Evolutionary conservation across 2,888 invertebrate species (phyloP).

Genomic region (Latrodectus elegans): DNA sequence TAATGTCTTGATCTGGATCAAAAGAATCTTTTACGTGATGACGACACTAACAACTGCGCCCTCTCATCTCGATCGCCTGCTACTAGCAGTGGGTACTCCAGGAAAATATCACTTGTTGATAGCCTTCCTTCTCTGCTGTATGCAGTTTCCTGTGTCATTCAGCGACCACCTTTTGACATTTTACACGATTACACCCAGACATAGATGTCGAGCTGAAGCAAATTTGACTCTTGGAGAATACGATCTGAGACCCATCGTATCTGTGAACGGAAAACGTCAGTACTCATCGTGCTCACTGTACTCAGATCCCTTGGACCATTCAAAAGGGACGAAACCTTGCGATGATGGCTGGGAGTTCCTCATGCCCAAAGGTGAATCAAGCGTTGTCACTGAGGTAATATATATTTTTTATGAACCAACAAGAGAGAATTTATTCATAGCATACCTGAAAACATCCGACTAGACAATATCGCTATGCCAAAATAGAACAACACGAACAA

Average conservation of each 20-base stretch:
- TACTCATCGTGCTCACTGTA: slow-evolving; percentile 69
- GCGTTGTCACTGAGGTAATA: slow-evolving; percentile 63
- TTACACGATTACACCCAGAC: slow-evolving; percentile 69
- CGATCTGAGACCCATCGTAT: slow-evolving; percentile 48
- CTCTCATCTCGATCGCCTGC: slow-evolving; percentile 70
- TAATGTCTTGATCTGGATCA: neutral
- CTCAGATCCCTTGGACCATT: slow-evolving; percentile 68
- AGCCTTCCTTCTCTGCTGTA: slow-evolving; percentile 70
- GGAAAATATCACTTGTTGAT: slow-evolving; percentile 70
- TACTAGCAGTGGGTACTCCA: slow-evolving; percentile 70
- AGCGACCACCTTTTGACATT: slow-evolving; percentile 66
- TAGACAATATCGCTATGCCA: too few relatives aligned
- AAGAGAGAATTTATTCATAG: too few relatives aligned
- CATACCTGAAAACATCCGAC: too few relatives aligned
- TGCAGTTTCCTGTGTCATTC: slow-evolving; percentile 71
- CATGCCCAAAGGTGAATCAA: slow-evolving; percentile 51
- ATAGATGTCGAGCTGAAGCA: slow-evolving; percentile 68
- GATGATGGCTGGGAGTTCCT: slow-evolving; percentile 70
- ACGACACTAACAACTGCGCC: slow-evolving; percentile 31
- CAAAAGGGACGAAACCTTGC: slow-evolving; percentile 69
- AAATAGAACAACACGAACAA: too few relatives aligned
- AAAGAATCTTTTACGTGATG: slow-evolving; percentile 16
- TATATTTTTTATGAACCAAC: neutral
- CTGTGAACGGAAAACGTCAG: slow-evolving; percentile 37
- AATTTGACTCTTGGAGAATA: slow-evolving; percentile 58